Evolutionary conservation across 2,113 vertebrate species (phyloP).

Genomic region (Baryphthengus martii): DNA sequence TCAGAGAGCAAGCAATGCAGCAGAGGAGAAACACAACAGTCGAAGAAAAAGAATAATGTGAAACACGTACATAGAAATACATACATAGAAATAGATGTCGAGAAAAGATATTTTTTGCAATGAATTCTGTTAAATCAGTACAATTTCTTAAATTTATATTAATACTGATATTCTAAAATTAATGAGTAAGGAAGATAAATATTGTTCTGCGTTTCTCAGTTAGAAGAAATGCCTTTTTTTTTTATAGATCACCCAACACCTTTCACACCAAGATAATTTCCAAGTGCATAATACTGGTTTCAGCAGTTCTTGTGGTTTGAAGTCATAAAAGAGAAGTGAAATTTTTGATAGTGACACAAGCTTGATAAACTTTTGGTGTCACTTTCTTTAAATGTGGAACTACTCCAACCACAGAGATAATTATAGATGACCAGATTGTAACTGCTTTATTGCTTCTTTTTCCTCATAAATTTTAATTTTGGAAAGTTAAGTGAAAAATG

Average conservation of each 20-base stretch:
- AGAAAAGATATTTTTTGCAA: neutral
- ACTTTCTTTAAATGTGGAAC: conserved; percentile 76
- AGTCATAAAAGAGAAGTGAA: conserved; percentile 71
- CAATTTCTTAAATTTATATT: neutral
- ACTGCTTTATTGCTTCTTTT: conserved; percentile 84
- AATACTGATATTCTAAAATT: neutral
- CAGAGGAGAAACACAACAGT: neutral
- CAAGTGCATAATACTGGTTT: conserved; percentile 10
- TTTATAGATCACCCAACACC: neutral
- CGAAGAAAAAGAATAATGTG: conserved; percentile 18
- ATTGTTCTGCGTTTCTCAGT: neutral
- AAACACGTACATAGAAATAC: neutral
- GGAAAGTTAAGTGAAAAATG: conserved; percentile 83
- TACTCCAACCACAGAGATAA: conserved; percentile 79
- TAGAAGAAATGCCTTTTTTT: neutral
- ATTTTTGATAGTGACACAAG: conserved; percentile 64
- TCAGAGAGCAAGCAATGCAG: neutral
- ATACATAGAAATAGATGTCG: neutral
- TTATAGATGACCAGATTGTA: conserved; percentile 83
- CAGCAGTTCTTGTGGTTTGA: conserved; percentile 40
- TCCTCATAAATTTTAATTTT: conserved; percentile 84
- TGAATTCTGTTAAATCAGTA: neutral
- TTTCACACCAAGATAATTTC: conserved; percentile 1
- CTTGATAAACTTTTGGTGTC: conserved; percentile 71
- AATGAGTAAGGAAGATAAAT: neutral